A percentile compares a stretch with the other conserved stretches of the same genome.
These are phyloP conservation scores for Stigmatopora argus DNA, from an alignment of 2,113 vertebrate species.

Conservation along the genomic window DNA sequence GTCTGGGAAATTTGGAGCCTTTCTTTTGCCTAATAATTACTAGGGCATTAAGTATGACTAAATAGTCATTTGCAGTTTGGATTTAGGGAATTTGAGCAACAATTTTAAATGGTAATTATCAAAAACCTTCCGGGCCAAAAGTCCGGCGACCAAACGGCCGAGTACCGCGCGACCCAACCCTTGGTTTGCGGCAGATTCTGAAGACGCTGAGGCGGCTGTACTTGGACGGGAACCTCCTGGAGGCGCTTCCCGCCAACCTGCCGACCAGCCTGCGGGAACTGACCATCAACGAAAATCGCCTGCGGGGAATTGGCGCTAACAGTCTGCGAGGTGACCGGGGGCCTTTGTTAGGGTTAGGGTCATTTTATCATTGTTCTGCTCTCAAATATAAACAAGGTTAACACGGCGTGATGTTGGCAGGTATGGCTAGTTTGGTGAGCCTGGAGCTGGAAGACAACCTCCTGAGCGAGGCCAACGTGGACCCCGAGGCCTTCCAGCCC, in stretches of 20 bases:
- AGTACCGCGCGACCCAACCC: too few relatives aligned
- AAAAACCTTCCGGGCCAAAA: too few relatives aligned
- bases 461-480: constrained; percentile 83
- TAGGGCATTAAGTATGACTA: too few relatives aligned
- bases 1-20: too few relatives aligned
- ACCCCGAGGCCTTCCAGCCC: constrained; percentile 76
- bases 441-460: constrained; percentile 91
- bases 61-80: too few relatives aligned
- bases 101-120: too few relatives aligned
- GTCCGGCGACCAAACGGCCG: too few relatives aligned
- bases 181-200: constrained; percentile 67
- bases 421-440: constrained; percentile 77
- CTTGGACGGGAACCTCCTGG: constrained; percentile 85
- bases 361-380: too few relatives aligned
- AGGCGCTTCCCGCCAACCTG: constrained; percentile 73
- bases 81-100: too few relatives aligned
- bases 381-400: too few relatives aligned
- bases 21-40: too few relatives aligned
- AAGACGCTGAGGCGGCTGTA: constrained; percentile 84
- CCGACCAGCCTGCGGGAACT: constrained; percentile 86
- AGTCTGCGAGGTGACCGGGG: constrained; percentile 75
- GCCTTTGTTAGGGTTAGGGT: too few relatives aligned
- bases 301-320: constrained; percentile 73
- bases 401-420: constrained; percentile 53
- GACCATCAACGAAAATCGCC: constrained; percentile 89